phyloP scores from a whole-genome alignment of 2,888 invertebrate species.

The Caenorhabditis virilis region DNA sequence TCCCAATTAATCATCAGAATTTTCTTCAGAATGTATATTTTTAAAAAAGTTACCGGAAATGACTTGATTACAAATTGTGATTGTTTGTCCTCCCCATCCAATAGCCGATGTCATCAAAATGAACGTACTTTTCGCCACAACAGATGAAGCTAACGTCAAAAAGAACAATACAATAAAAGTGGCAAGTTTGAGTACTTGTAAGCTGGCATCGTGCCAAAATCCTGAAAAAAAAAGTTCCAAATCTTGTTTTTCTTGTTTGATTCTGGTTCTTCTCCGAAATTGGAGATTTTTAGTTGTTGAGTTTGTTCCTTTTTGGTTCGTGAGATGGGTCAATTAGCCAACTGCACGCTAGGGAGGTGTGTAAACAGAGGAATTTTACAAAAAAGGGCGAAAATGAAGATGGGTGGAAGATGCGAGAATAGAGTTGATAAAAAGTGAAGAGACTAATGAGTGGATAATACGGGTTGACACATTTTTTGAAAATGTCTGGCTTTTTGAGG shows the following conservation, averaged over 20 bases:
- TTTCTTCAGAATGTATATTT: neutral
- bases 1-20: neutral
- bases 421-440: neutral
- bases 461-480: neutral
- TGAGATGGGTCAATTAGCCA: constrained; percentile 40
- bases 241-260: neutral
- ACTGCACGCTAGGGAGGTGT: constrained; percentile 5
- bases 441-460: too few species aligned
- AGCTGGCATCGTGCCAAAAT: constrained; percentile 64
- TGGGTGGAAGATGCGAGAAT: constrained; percentile 3
- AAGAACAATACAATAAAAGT: constrained; percentile 66
- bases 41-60: constrained; percentile 53
- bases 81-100: constrained; percentile 64
- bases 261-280: neutral
- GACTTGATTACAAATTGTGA: constrained; percentile 65
- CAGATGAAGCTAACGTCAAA: constrained; percentile 59
- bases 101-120: constrained; percentile 68
- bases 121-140: constrained; percentile 64
- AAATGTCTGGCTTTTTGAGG: neutral
- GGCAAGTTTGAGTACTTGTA: constrained; percentile 68
- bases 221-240: constrained; percentile 46
- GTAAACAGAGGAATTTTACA: neutral
- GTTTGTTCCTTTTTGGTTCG: constrained; percentile 8
- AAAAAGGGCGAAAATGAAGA: constrained; percentile 8
- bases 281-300: neutral